Base-by-base conservation (phyloP, 2,888 invertebrate species). In the Brenthis ino region DNA sequence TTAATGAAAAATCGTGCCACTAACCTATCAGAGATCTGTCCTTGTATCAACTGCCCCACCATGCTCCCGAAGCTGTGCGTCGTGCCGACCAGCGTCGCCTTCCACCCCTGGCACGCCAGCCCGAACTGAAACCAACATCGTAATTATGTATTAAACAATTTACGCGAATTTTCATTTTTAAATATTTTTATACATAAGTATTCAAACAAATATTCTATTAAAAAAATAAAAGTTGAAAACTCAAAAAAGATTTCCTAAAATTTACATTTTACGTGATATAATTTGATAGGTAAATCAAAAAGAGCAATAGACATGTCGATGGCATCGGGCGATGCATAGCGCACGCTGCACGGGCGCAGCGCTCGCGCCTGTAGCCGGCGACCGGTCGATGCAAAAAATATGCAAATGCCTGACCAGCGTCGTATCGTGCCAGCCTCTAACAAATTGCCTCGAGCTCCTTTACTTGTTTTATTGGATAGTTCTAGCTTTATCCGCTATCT, bases 1-100 rank as follows among this genome's bases (percentile, higher is more conserved):
- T 24, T 24, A 24, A 24, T 24, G 24, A 24, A 24, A 24, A 24
- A 11, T 43, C 37, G 8, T 1, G 37, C 37, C 37, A 43, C 20
- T 24, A 57, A 92, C 92, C 91, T 90, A 81, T 92, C 92, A 0
- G 92, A 92, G 63, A 92, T 84, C 74, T 89, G 92, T 14, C 92
- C 92, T 71, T 91, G 92, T 50, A 89, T 72, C 64, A 92, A 82
- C 69, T 90, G 78, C 0, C 92, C 92, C 63, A 91, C 71, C 90
- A 91, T 89, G 75, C 84, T 88, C 0, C 92, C 92, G 77, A 89
- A 86, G 79, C 86, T 84, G 78, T 91, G 92, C 16, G 83, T 84
- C 0, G 91, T 91, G 57, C 92, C 92, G 71, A 91, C 89, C 73
- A 92, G 77, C 3, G 91, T 83, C 65, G 82, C 86, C 81, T 92